Evolutionary conservation across 2,888 invertebrate species (phyloP).

Genomic region (Beris chalybata): DNA sequence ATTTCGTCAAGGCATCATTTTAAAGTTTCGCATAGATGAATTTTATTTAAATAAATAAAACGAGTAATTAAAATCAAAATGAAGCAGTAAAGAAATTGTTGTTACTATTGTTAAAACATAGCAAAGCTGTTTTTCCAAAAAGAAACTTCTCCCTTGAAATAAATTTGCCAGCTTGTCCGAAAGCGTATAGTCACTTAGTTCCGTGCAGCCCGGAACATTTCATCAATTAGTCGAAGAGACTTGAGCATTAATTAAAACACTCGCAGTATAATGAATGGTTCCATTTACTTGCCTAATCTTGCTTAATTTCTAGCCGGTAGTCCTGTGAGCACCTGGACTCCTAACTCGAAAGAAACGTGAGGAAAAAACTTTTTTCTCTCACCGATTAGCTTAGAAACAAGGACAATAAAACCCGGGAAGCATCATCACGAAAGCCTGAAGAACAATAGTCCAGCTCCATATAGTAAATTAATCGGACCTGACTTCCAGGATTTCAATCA

Average conservation of each 20-base stretch:
- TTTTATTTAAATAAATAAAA: no score
- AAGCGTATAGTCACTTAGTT: no score
- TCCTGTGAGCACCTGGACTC: not conserved
- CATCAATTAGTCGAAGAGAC: not conserved
- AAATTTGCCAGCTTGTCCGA: no score
- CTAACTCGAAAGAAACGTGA: slow-evolving; percentile 2
- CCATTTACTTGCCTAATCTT: not conserved
- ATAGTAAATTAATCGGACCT: slow-evolving; percentile 13
- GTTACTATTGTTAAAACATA: no score
- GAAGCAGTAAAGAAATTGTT: no score
- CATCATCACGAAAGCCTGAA: slow-evolving; percentile 11
- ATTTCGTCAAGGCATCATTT: no score
- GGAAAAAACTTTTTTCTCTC: not conserved
- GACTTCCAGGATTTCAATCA: slow-evolving; percentile 13
- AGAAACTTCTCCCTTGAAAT: no score
- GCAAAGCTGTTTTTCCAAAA: no score
- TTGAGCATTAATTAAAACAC: not conserved
- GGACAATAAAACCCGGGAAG: slow-evolving; percentile 4
- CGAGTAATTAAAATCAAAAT: no score
- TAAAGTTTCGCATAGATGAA: no score
- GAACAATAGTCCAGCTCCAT: slow-evolving; percentile 1
- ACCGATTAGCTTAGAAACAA: slow-evolving; percentile 4
- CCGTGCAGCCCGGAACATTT: no score
- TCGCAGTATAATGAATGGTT: slow-evolving; percentile 1
- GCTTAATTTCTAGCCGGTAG: no score